A percentile compares a stretch with the other conserved stretches of the same genome.
Conservation (phyloP, 2,888 invertebrate genomes). For the Esperia sulphurella region DNA sequence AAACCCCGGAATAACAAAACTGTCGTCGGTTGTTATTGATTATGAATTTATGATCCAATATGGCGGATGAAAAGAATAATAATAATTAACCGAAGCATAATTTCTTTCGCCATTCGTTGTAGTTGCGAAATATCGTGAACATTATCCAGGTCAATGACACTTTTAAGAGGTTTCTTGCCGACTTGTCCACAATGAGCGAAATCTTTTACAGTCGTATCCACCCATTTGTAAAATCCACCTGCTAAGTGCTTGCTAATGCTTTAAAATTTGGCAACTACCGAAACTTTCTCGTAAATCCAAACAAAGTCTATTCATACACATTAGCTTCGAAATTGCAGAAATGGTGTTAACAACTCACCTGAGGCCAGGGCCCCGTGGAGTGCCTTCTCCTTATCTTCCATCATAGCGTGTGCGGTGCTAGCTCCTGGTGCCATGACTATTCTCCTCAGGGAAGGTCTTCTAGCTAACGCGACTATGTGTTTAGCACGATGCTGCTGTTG, state of each 20-base stretch:
- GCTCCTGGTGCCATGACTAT: constrained; percentile 80
- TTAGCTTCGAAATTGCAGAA: not conserved
- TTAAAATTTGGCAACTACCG: not conserved
- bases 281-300: not conserved
- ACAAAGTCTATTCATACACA: too few relatives aligned
- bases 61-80: too few relatives aligned
- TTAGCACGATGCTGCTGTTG: constrained; percentile 55
- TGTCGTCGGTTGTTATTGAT: not conserved
- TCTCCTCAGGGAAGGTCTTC: constrained; percentile 67
- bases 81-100: too few relatives aligned
- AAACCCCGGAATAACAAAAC: not conserved
- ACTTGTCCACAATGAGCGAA: not conserved
- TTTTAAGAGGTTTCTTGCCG: not conserved
- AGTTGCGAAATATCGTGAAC: not conserved
- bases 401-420: constrained; percentile 74
- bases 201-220: not conserved
- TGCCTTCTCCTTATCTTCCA: constrained; percentile 74
- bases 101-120: too few relatives aligned
- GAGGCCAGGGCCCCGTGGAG: constrained; percentile 54
- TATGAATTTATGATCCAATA: not conserved
- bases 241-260: not conserved
- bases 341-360: constrained; percentile 35
- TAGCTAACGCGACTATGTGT: constrained; percentile 62
- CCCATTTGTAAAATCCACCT: not conserved
- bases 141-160: constrained; percentile 4